Conservation (phyloP, 2,888 invertebrate species). For the Drosophila merina region DNA sequence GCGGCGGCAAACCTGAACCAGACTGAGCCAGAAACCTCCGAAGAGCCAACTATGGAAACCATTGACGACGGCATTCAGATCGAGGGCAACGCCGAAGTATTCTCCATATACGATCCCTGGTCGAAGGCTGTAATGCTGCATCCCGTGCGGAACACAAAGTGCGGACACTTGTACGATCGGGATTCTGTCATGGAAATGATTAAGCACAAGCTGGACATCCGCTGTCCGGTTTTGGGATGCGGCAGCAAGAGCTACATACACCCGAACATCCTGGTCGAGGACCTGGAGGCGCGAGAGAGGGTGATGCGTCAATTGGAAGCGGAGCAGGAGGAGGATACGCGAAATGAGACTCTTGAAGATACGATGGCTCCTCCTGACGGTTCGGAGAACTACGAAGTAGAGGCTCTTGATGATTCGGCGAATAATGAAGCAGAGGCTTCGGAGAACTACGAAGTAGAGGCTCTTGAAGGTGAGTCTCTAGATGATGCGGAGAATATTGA, state of each 20-base stretch:
- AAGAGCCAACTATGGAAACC: neutral
- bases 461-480: no score
- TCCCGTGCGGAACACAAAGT: constrained; percentile 48
- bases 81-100: neutral
- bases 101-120: constrained; percentile 57
- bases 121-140: constrained; percentile 42
- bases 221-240: constrained; percentile 50
- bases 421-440: no score
- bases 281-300: neutral
- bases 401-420: no score
- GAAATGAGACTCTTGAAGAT: neutral
- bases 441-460: no score
- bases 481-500: no score
- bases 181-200: constrained; percentile 30
- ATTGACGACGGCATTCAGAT: constrained; percentile 10
- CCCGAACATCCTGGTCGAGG: constrained; percentile 14
- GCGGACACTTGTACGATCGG: constrained; percentile 54
- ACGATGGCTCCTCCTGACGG: neutral
- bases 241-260: constrained; percentile 22
- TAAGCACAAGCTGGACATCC: neutral
- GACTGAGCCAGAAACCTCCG: neutral
- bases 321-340: neutral
- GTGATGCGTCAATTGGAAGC: neutral
- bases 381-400: no score
- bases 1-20: neutral